Evolutionary conservation across 2,113 vertebrate genomes (phyloP), one percentile per base, ranked within the genome.

Genomic region (Delphinapterus leucas): DNA sequence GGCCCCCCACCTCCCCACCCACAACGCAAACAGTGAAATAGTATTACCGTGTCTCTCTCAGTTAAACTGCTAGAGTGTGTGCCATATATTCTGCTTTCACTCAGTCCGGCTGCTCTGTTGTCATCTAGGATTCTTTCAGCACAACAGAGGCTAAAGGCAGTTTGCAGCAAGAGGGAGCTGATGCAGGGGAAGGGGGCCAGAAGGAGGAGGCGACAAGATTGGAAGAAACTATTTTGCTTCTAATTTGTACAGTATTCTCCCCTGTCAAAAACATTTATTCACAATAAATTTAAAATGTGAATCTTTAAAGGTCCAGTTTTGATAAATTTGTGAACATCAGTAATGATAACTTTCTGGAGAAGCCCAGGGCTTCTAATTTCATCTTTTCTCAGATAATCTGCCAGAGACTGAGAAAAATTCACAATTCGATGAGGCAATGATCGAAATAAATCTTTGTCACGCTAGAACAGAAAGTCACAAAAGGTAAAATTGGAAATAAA

Each of bases 401-500:
- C 47, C 47, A 49, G 47, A 49, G 47, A 49, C 47, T 49, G 47
- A 83, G 60, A 60, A 77, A 1, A 58, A 14, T 67, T 88, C 61
- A 61, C n/a, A n/a, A 0, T 47, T 67, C 67, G 77, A 5, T 23
- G 63, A 93, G 67, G 26, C 47, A 79, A 55, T 53, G 83, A 63
- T 85, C 68, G 47, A 83, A 92, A 21, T 21, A 76, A 96, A 49
- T 74, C 74, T 88, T 70, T 82, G 60, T 81, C 58, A 61, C 7
- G 26, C 8, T 38, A 76, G 63, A 80, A 38, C 15, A 81, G 33
- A 93, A 86, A 88, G 15, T 68, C 77, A 85, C 61, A 90, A 77
- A 94, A 82, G 28, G 41, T 6, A 41, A 82, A 91, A 80, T 41
- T 5, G 8, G 47, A 97, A 97, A 95, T 93, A 90, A 93, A 97